Evolutionary conservation across 2,113 vertebrate genomes (phyloP), one percentile per base, ranked within the genome.

Genomic region (Oenanthe oenanthe): DNA sequence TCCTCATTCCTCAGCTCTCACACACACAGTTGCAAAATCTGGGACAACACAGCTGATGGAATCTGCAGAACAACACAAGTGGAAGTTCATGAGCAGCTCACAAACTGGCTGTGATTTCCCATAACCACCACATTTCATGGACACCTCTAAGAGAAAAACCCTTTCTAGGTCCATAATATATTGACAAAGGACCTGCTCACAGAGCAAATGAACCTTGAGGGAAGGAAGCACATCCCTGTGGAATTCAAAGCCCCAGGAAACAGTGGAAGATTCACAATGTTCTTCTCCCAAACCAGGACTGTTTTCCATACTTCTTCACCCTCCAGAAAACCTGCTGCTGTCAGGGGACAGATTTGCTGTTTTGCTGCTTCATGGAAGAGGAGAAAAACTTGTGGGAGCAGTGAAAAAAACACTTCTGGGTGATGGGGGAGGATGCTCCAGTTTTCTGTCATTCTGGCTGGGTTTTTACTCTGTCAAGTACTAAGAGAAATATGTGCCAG

Each of bases 111-210:
- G 6, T 5, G 12, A n/a, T n/a, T 60, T 48, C 51, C 70, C 3
- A 1, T 1, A n/a, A n/a, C 29, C 60, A 54, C 5, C 40, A 58
- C 4, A 2, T 8, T 56, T 22, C 68, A 56, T 0, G 31, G 51
- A 53, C 16, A 62, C 9, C 48, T 75, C 31, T 3, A 57, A 18
- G 8, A 28, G 34, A 45, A 48, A 38, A 82, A 38, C 4, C 16
- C 24, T 42, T 54, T 9, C 0, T 3, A 20, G 36, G 22, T 4
- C 28, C 62, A 58, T 0, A 31, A 0, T 21, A 11, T 8, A 54
- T 0, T 0, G 3, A 57, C 0, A 7, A 24, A 77, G 29, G 61
- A 65, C 12, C 12, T 11, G 40, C 17, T 7, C 57, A 50, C 0
- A 1, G 2, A 63, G 21, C 19, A 62, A 47, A 54, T 5, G 7